A percentile compares a stretch with the other conserved stretches of the same genome.
phyloP scores from a whole-genome alignment of 2,797 vertebrate genomes.

The Echiichthys vipera region DNA sequence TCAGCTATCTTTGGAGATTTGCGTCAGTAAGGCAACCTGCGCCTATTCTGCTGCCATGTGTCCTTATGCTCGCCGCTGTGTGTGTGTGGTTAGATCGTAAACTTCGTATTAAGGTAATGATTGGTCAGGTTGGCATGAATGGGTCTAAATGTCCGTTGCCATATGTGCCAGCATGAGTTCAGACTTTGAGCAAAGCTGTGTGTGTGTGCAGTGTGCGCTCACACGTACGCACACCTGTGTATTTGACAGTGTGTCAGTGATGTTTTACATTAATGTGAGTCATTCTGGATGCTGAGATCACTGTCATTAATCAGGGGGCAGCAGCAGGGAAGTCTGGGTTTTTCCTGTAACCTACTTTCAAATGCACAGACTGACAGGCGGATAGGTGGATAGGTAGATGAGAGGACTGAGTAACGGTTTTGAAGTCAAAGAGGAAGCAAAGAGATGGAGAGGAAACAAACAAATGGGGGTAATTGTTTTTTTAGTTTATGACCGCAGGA shows the following conservation, averaged over 20 bases:
- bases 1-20: constrained; percentile 51
- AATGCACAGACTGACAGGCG: constrained; percentile 4
- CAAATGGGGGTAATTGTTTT: constrained; percentile 7
- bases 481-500: constrained; percentile 39
- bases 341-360: constrained; percentile 71
- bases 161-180: too few species aligned
- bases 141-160: background rate
- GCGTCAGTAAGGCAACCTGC: constrained; percentile 56
- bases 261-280: constrained; percentile 42
- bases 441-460: background rate
- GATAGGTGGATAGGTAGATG: constrained; percentile 18
- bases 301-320: constrained; percentile 67
- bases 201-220: background rate
- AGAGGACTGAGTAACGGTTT: background rate
- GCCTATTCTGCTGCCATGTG: constrained; percentile 28
- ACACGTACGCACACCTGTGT: constrained; percentile 18
- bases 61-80: constrained; percentile 1
- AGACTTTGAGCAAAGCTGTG: background rate
- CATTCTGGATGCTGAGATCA: constrained; percentile 55
- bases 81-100: too few species aligned
- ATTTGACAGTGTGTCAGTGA: constrained; percentile 40
- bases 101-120: too few species aligned
- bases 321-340: constrained; percentile 44
- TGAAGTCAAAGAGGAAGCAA: background rate
- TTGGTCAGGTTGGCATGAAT: constrained; percentile 6